Percentiles rank a stretch among this genome's conserved stretches.
Conservation (phyloP, 2,113 vertebrate species). For the Calidris pugnax region DNA sequence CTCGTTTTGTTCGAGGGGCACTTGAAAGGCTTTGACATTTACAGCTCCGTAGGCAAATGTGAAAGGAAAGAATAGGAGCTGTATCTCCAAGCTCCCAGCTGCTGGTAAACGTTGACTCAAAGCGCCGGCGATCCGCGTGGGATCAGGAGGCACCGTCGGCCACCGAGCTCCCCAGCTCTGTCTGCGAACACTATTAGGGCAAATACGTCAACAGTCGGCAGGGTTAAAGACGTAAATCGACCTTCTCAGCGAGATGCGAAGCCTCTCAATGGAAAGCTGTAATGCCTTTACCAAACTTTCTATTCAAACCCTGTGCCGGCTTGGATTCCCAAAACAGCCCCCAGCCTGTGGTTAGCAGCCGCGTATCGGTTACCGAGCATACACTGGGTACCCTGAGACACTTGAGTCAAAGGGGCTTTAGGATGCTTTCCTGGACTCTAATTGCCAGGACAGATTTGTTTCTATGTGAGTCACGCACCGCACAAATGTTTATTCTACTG, state of each 20-base stretch:
- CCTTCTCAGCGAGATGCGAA: constrained; percentile 20
- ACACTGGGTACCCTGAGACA: neutral
- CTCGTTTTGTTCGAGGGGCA: constrained; percentile 47
- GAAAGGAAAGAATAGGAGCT: constrained; percentile 39
- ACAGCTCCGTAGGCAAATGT: constrained; percentile 55
- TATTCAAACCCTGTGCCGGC: neutral
- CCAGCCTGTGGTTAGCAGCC: neutral
- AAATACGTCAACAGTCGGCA: neutral
- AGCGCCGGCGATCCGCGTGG: neutral
- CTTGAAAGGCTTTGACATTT: constrained; percentile 62
- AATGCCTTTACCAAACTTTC: neutral
- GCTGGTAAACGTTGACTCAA: neutral
- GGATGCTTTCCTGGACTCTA: neutral
- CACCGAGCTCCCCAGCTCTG: neutral
- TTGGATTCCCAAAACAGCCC: neutral
- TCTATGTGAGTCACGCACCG: neutral
- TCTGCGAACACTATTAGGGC: neutral
- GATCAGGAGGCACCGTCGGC: neutral
- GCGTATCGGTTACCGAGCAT: neutral
- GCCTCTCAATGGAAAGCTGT: constrained; percentile 3
- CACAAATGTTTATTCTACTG: neutral
- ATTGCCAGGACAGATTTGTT: neutral
- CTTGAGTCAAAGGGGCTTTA: neutral
- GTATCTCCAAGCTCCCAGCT: constrained; percentile 55
- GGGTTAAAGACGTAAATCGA: constrained; percentile 35